Conservation (phyloP, 2,888 invertebrate species). For the Limulus polyphemus region DNA sequence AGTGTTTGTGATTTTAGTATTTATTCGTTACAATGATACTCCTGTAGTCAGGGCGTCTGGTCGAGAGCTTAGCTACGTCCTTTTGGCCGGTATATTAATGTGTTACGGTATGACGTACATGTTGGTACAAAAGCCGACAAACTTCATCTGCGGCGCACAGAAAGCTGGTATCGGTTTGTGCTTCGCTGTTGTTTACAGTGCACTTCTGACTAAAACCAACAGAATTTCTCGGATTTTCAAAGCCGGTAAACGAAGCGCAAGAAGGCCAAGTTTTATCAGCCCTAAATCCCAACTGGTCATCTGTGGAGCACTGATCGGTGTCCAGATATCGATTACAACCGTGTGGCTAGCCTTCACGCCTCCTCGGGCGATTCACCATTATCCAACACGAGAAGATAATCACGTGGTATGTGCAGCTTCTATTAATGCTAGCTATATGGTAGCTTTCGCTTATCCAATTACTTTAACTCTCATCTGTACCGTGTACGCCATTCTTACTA, state of each 20-base stretch:
- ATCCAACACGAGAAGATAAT: constrained; percentile 83
- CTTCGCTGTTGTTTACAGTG: constrained; percentile 38
- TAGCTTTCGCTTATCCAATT: constrained; percentile 71
- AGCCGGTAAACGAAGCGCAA: constrained; percentile 37
- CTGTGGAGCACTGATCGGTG: constrained; percentile 35
- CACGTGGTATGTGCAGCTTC: constrained; percentile 77
- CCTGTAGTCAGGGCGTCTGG: constrained; percentile 41
- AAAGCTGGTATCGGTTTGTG: constrained; percentile 37
- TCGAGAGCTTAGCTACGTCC: constrained; percentile 38
- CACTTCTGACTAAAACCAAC: constrained; percentile 40
- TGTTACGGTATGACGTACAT: constrained; percentile 39
- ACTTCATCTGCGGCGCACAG: constrained; percentile 36
- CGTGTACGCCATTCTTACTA: constrained; percentile 38
- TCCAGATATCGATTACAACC: constrained; percentile 56
- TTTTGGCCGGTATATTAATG: constrained; percentile 37
- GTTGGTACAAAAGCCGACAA: constrained; percentile 35
- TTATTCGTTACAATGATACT: constrained; percentile 35
- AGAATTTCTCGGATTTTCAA: constrained; percentile 27
- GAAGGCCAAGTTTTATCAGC: constrained; percentile 39
- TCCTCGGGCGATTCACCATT: constrained; percentile 74
- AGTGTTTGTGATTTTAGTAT: constrained; percentile 34
- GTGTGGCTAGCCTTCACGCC: constrained; percentile 88
- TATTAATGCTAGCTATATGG: constrained; percentile 62
- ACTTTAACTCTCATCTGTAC: constrained; percentile 61
- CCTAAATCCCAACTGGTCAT: constrained; percentile 41